Conservation (phyloP, 2,113 vertebrate genomes). For the Lepus europaeus region DNA sequence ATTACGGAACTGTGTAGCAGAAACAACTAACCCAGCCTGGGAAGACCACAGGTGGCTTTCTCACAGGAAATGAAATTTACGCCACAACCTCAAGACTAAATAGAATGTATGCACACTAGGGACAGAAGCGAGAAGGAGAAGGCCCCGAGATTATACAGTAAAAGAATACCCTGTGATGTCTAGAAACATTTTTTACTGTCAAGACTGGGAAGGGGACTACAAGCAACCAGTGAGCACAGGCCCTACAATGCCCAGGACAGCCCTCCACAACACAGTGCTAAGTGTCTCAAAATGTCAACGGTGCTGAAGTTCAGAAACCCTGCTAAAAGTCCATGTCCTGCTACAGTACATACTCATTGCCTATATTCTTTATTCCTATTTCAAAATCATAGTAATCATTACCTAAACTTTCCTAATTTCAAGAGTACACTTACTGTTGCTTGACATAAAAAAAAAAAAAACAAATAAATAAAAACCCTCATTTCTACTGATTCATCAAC, state of each 20-base stretch:
- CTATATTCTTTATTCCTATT: conserved; percentile 9
- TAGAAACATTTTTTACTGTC: conserved; percentile 20
- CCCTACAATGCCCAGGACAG: neutral
- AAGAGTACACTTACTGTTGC: neutral
- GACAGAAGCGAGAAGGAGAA: neutral
- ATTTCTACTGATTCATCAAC: conserved; percentile 3
- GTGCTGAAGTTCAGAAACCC: neutral
- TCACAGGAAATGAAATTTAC: neutral
- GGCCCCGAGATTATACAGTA: conserved; percentile 2
- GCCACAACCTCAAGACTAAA: neutral
- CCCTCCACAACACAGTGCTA: neutral
- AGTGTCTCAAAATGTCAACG: conserved; percentile 3
- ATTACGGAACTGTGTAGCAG: neutral
- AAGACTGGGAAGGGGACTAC: neutral
- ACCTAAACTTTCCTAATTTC: conserved; percentile 31
- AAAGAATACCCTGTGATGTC: neutral
- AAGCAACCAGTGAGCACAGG: neutral
- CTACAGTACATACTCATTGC: neutral
- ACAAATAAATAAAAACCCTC: neutral
- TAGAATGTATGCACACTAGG: neutral
- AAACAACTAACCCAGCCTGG: neutral
- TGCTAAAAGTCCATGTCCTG: neutral
- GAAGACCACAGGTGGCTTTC: neutral
- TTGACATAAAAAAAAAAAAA: conserved; percentile 13
- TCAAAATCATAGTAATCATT: conserved; percentile 25